Evolutionary conservation across 2,797 vertebrate species (phyloP), one percentile per base, ranked within the genome.

Genomic region (Lutjanus argentimaculatus): DNA sequence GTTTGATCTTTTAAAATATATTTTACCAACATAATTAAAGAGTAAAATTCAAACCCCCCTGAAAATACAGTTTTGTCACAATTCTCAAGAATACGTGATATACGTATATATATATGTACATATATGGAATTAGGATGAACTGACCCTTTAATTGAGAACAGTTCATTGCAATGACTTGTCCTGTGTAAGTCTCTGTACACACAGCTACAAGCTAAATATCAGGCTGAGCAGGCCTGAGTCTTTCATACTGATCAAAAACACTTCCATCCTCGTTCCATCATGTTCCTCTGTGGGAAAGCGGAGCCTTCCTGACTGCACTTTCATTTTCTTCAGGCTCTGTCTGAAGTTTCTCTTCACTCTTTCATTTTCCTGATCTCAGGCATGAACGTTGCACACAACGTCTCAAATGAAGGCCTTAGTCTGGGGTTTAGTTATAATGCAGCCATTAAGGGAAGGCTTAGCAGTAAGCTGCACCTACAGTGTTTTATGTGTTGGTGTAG

Each of bases 371-470:
- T 74, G 48, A 67, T 77, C 66, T 80, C 2, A 49, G 42, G 8
- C 51, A 64, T 69, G 19, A 80, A 43, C 45, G 58, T 75, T 80
- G 72, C 21, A 67, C 1, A 30, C 45, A 70, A 13, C 46, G 16
- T 40, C 52, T 86, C 57, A 55, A 80, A 79, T 79, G 51, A 77
- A 79, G 51, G 52, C 81, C 59, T 85, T 22, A 80, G 75, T 75
- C 46, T 8, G 17, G 79, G 80, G 57, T 86, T 88, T 82, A 85
- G 81, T 82, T 66, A 61, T 80, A 70, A 81, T 84, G 67, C 76
- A 77, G 55, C 57, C 59, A 82, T 85, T 85, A 88, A 77, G 56
- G 56, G 63, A 67, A 36, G 55, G 65, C 55, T 85, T 67, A 61
- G 66, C 61, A 58, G 69, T 77, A 73, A 80, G 69, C 55, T 62